Percentiles rank a stretch among this genome's conserved stretches.
These are phyloP conservation scores for Metallyticus violacea DNA, from an alignment of 2,888 invertebrate species.

Conservation along the genomic window DNA sequence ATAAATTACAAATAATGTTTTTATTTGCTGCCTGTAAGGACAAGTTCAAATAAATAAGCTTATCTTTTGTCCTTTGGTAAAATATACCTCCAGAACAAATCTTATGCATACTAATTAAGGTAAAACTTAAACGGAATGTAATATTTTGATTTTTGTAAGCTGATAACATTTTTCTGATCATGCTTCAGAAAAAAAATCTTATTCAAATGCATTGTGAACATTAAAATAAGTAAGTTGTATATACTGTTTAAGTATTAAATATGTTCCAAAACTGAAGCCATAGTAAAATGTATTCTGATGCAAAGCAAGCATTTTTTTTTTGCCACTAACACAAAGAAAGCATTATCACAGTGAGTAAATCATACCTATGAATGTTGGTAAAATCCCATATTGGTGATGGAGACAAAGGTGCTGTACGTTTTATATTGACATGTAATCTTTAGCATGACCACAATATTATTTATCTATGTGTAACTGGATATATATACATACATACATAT, in stretches of 20 bases:
- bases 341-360: neutral
- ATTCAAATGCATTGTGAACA: neutral
- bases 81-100: too few relatives aligned
- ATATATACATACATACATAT: conserved; percentile 8
- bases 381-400: too few relatives aligned
- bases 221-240: neutral
- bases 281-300: neutral
- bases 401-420: neutral
- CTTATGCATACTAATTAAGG: too few relatives aligned
- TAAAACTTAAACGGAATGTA: too few relatives aligned
- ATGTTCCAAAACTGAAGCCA: neutral
- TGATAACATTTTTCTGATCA: too few relatives aligned
- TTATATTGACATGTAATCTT: conserved; percentile 11
- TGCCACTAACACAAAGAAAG: neutral
- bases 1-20: too few relatives aligned
- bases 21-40: too few relatives aligned
- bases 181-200: too few relatives aligned
- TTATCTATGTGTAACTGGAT: neutral
- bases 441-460: neutral
- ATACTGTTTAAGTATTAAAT: too few relatives aligned
- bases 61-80: too few relatives aligned
- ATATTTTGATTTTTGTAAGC: too few relatives aligned
- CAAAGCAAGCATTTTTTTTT: neutral
- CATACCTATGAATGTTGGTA: neutral
- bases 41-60: too few relatives aligned